Base-by-base conservation (phyloP, 2,797 vertebrate species). In the Chloroceryle amazona region DNA sequence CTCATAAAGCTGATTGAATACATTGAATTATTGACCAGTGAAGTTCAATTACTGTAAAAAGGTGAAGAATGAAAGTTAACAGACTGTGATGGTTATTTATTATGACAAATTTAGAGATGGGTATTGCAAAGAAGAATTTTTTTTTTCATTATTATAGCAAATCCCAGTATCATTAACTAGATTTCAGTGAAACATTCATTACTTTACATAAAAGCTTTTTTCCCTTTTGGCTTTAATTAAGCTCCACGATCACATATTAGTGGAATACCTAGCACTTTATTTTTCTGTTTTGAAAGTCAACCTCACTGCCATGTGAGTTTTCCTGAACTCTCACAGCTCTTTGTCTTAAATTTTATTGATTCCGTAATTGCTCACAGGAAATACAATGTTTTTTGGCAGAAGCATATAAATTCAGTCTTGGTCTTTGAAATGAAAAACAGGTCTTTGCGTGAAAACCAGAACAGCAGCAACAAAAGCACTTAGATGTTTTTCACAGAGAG, bases 1-100 rank as follows among this genome's bases (percentile, higher is more conserved):
- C 18, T 86, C 66, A 90, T 80, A 89, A 95, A 96, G 11, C 5
- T 84, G 46, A 80, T 35, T 88, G 41, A 93, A 89, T 72, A 46
- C 3, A 15, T 18, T 67, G n/a, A 63, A 60, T 63, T 95, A 75
- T 70, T 86, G 54, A 86, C 80, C 37, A 54, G 8, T 51, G 57
- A 20, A 31, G 35, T 52, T 80, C 65, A 81, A 57, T 68, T 73
- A 75, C n/a, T 83, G 33, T 57, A 71, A 95, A 83, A 93, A 63
- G 31, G 9, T 57, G 60, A 94, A 81, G 46, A 93, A 84, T 89
- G 70, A 86, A 95, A 75, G 20, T 72, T 86, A 75, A 79, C 22
- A 87, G n/a, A 52, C 20, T 39, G 26, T n/a, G n/a, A 75, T 79
- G 14, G 7, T 57, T 95, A 70, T 79, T 91, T 90, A 70, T 88